Base-by-base conservation (phyloP, 2,113 vertebrate species). In the Pachycephala philippinensis region DNA sequence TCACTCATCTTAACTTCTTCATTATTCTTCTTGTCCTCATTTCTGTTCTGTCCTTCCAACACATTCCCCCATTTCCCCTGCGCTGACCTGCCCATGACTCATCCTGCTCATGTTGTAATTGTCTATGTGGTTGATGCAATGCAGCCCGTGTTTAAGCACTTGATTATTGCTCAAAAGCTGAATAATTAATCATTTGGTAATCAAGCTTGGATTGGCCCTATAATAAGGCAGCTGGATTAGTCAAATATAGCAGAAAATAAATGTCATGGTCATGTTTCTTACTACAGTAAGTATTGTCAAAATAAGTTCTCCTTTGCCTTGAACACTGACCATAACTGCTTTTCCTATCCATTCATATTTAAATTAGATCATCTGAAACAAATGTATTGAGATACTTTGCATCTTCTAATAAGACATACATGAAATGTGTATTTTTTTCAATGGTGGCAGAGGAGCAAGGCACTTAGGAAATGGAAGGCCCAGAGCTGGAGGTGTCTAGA, bases 51-150 rank as follows among this genome's bases (percentile, higher is more conserved):
- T 66, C 42, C n/a, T 78, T 35, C 24, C 18, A 28, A 8, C 2
- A 1, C 2, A 17, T 65, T 82, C 13, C 37, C 24, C 15, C 19
- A 1, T 57, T 53, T 49, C 19, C 10, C 28, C 11, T 0, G 0
- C 23, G 24, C 3, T 71, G 86, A 75, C 33, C 20, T 75, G 52
- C 26, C 20, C 20, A 1, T 44, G 42, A 23, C 49, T 70, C 24
- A 11, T 74, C 22, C 61, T 75, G 17, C 35, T 45, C 15, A 1
- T 14, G 12, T 4, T 65, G n/a, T 63, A 92, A 33, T 37, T 2
- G 1, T 35, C 42, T 30, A 1, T 22, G 24, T 9, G 10, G 13
- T 44, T 71, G 35, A 50, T 63, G 61, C 27, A 71, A 79, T 80
- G 30, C 37, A 66, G 64, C 10, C n/a, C 53, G 8, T 39, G 5